These are phyloP conservation scores for Bellardia pandia DNA, from an alignment of 2,888 invertebrate species.

Conservation along the genomic window DNA sequence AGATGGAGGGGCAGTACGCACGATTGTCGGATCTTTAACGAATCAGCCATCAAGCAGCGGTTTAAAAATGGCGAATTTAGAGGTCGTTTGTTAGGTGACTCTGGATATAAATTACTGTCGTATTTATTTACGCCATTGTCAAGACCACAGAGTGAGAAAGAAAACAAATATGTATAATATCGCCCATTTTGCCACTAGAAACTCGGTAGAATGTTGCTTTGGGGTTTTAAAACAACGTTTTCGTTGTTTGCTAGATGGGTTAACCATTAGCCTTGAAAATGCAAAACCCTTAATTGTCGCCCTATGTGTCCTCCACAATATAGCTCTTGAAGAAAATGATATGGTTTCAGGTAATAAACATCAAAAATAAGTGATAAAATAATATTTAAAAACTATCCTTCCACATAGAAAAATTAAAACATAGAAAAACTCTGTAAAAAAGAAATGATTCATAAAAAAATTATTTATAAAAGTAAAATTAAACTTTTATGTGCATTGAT, in stretches of 20 bases:
- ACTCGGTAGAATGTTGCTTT: background rate
- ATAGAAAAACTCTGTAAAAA: background rate
- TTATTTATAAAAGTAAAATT: no score
- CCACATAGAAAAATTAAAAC: background rate
- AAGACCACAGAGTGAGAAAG: slow-evolving; percentile 19
- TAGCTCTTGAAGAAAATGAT: slow-evolving; percentile 27
- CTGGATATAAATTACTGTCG: background rate
- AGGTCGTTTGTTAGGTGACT: slow-evolving; percentile 34
- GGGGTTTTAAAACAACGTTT: slow-evolving; percentile 1
- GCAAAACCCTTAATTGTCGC: slow-evolving; percentile 22
- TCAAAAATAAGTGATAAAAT: background rate
- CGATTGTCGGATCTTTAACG: no score
- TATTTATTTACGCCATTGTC: slow-evolving; percentile 25
- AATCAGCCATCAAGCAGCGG: slow-evolving; percentile 20
- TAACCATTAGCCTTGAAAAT: slow-evolving; percentile 14
- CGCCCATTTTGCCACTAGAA: slow-evolving; percentile 19
- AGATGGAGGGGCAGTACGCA: no score
- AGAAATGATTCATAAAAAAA: no score
- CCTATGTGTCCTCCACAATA: slow-evolving; percentile 22
- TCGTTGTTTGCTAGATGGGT: slow-evolving; percentile 8
- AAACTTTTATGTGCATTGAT: no score
- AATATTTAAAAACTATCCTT: background rate
- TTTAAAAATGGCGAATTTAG: slow-evolving; percentile 32
- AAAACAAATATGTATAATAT: slow-evolving; percentile 10
- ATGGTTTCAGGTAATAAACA: slow-evolving; percentile 7